Evolutionary conservation across 2,797 vertebrate genomes (phyloP).

Genomic region (Chloroceryle amazona): DNA sequence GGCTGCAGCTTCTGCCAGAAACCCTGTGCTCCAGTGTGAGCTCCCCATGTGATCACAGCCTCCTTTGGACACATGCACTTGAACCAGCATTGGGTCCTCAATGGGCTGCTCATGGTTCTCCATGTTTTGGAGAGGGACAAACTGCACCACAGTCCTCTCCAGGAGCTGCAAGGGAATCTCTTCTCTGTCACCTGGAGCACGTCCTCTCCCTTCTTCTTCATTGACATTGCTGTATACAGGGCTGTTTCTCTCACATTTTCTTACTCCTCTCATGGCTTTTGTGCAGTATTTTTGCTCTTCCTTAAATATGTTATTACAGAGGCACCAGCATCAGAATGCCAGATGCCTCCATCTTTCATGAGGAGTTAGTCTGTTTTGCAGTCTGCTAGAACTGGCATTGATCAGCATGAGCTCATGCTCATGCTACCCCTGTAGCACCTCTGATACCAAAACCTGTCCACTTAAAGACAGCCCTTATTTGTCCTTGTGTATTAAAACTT

Average conservation of each 20-base stretch:
- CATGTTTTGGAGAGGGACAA: rapidly evolving
- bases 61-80: not conserved
- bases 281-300: not conserved
- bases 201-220: rapidly evolving
- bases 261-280: rapidly evolving
- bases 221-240: too few species aligned
- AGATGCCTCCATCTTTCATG: not conserved
- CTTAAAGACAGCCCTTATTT: not conserved
- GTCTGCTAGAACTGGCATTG: not conserved
- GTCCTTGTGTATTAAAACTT: not conserved
- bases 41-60: rapidly evolving
- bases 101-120: rapidly evolving
- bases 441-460: not conserved
- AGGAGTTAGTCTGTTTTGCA: rapidly evolving
- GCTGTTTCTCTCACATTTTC: not conserved
- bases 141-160: not conserved
- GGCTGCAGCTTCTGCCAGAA: not conserved
- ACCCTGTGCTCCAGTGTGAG: not conserved
- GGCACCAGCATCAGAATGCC: rapidly evolving
- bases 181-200: not conserved
- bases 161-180: not conserved
- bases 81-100: rapidly evolving
- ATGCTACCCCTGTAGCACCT: rapidly evolving
- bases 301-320: not conserved
- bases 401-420: too few species aligned